Evolutionary conservation across 2,888 invertebrate genomes (phyloP), one percentile per base, ranked within the genome.

Genomic region (Globia sparganii): DNA sequence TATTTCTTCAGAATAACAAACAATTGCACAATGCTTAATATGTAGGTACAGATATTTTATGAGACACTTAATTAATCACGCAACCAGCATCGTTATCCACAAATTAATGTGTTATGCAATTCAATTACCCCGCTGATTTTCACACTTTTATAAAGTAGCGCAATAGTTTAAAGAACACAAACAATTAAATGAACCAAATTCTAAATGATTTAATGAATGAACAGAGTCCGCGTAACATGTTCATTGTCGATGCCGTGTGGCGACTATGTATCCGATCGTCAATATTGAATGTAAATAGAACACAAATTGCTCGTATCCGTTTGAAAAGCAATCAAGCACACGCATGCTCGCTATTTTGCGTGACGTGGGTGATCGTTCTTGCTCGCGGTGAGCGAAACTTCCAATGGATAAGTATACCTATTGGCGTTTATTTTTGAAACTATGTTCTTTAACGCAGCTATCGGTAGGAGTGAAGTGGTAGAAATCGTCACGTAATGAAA

Each of bases 251-350:
- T 77, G 69, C 46, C 40, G 15, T 66, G 66, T 56, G 80, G 65
- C 53, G 69, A 70, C 66, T 67, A 43, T 78, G 59, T 67, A 70
- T 46, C 65, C 53, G 70, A 65, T 74, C 71, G 77, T 78, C 81
- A 77, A 74, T 80, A 86, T 86, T 89, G 90, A 87, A 84, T 88
- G 87, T 90, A 90, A 92, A 92, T 91, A 91, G 92, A 90, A 90
- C 90, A 87, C 89, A 88, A 92, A 93, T 92, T 91, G 92, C 86
- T 87, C 71, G 89, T 87, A 90, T 91, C 91, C 91, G 91, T 74
- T 77, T 80, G 66, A 76, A 89, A 92, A 90, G 91, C 93, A 93
- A 93, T 94, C 92, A 91, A 86, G 81, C 85, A 83, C 87, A 83
- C 84, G 90, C 87, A 89, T 90, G 86, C 77, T 65, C 34, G 72